A percentile compares a stretch with the other conserved stretches of the same genome.
phyloP scores from a whole-genome alignment of 2,888 invertebrate species.

The Yponomeuta sedellus region DNA sequence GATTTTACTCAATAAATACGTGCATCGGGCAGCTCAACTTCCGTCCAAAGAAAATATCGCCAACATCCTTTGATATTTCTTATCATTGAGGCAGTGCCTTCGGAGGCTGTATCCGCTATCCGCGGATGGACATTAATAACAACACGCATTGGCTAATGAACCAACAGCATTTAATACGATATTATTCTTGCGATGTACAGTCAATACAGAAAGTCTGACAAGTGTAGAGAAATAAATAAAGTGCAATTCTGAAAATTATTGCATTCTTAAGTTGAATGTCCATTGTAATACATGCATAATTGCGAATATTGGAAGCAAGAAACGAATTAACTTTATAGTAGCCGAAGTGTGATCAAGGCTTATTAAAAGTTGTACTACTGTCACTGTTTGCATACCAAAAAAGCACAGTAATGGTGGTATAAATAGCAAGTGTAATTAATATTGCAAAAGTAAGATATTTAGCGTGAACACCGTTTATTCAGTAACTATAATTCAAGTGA shows the following conservation, averaged over 20 bases:
- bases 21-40: not conserved
- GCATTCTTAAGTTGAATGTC: not conserved
- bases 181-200: slow-evolving; percentile 14
- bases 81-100: slow-evolving; percentile 20
- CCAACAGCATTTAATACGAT: slow-evolving; percentile 31
- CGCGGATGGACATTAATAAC: slow-evolving; percentile 32
- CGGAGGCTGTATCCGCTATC: slow-evolving; percentile 14
- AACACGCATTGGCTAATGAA: slow-evolving; percentile 34
- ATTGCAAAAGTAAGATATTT: slow-evolving; percentile 11
- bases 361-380: not conserved
- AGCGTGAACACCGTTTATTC: slow-evolving; percentile 14
- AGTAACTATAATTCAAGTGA: slow-evolving; percentile 1
- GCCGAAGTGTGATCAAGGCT: not conserved
- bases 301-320: not conserved
- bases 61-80: slow-evolving; percentile 32
- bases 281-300: not conserved
- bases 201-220: not conserved
- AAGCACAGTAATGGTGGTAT: not conserved
- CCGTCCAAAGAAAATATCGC: slow-evolving; percentile 25
- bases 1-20: not conserved
- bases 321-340: not conserved
- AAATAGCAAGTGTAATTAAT: slow-evolving; percentile 10
- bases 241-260: not conserved
- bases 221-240: not conserved
- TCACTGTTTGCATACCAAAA: not conserved